phyloP scores from a whole-genome alignment of 2,797 vertebrate genomes.

The Nyctalus aviator region DNA sequence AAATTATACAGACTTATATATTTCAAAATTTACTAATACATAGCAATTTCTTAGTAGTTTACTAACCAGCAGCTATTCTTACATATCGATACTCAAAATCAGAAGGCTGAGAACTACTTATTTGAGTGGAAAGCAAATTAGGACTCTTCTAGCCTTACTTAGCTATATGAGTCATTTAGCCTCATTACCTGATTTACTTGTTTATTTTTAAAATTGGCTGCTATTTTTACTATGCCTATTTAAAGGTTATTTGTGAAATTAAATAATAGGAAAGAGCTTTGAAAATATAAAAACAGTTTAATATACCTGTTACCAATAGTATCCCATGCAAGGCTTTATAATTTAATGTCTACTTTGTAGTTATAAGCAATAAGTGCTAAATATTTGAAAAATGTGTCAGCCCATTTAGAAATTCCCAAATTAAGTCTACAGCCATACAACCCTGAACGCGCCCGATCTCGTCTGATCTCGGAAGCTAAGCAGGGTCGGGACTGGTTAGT shows the following conservation, averaged over 20 bases:
- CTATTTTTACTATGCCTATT: neutral
- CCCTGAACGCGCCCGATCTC: no score
- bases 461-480: no score
- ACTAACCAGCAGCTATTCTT: neutral
- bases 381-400: neutral
- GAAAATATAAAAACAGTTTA: neutral
- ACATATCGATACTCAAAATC: neutral
- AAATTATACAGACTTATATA: neutral
- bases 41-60: neutral
- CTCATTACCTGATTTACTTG: neutral
- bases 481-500: no score
- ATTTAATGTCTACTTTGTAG: constrained; percentile 4
- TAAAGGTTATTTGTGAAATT: neutral
- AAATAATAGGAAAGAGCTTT: neutral
- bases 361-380: neutral
- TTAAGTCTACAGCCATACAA: no score
- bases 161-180: neutral
- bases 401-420: neutral
- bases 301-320: neutral
- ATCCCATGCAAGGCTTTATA: neutral
- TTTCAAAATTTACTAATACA: neutral
- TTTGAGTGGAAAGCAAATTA: neutral
- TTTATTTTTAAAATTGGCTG: neutral
- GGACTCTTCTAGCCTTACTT: neutral
- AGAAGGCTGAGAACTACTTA: neutral